Conservation (phyloP, 2,888 invertebrate genomes). For the Xestia c-nigrum region DNA sequence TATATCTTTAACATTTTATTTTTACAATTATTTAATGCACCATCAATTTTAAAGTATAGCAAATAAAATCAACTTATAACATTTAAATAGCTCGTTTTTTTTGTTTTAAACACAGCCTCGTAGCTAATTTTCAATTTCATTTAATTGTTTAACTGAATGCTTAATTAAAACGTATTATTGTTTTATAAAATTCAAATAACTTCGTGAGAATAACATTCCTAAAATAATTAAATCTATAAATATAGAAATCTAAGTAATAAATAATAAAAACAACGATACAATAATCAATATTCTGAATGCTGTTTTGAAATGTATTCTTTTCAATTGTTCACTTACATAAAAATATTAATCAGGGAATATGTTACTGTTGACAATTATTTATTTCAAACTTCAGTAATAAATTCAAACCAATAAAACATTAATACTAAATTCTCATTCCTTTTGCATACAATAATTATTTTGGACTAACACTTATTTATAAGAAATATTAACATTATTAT, state of each 20-base stretch:
- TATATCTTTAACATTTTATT: conserved; percentile 58
- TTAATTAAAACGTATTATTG: not conserved
- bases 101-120: conserved; percentile 64
- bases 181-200: not conserved
- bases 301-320: not conserved
- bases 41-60: conserved; percentile 69
- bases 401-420: conserved; percentile 26
- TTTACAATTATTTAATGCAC: conserved; percentile 75
- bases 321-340: not conserved
- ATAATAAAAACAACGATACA: not conserved
- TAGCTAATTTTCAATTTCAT: conserved; percentile 43
- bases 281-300: not conserved
- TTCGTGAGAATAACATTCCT: not conserved
- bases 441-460: conserved; percentile 51
- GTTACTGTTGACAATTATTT: not conserved
- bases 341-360: not conserved
- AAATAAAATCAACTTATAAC: conserved; percentile 58
- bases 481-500: conserved; percentile 63
- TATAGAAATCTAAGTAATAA: not conserved
- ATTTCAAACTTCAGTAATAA: conserved; percentile 13
- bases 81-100: conserved; percentile 47
- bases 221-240: not conserved
- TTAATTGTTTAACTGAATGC: conserved; percentile 9
- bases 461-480: conserved; percentile 66
- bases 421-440: conserved; percentile 19